Base-by-base conservation (phyloP, 2,797 vertebrate genomes). In the Falco novaeseelandiae region DNA sequence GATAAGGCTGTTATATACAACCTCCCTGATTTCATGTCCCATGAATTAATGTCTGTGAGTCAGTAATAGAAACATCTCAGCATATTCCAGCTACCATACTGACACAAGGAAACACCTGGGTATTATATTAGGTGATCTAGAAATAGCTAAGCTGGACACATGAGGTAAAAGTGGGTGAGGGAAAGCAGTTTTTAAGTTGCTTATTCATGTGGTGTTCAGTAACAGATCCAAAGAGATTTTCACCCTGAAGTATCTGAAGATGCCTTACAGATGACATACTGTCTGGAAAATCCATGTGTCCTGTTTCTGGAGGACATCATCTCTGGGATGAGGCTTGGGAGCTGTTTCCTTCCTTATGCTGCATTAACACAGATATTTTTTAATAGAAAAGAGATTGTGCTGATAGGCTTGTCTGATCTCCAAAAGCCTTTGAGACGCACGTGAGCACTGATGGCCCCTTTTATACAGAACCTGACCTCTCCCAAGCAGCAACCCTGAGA, bases 211-310 rank as follows among this genome's bases (percentile, higher is more conserved):
- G 70, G 62, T 92, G 44, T 67, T 95, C 34, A 61, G 82, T 42
- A 83, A 87, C 32, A 52, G 10, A 84, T 70, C 70, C 59, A 69
- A 95, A 87, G 73, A 86, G 30, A 62, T 82, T 95, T 93, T 84
- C 38, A 82, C 16, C 20, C 77, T 69, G 29, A 89, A 94, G 58
- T 51, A 48, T 88, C 25, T 94, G 58, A 95, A 74, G 67, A 90
- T 96, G 80, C 66, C 73, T 96, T 84, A 61, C 22, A 87, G 51
- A 84, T 90, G 80, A 92, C 55, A 66, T 77, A 89, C 66, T 77
- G 85, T 93, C 95, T 93, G 70, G 44, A 76, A 93, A 93, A 89
- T 77, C 54, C n/a, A 12, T 2, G 10, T 1, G 1, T 67, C 36
- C 29, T 83, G 34, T 62, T 93, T 66, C 42, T 20, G 29, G 66